Conservation (phyloP, 2,888 invertebrate genomes). For the Caenorhabditis sinica region DNA sequence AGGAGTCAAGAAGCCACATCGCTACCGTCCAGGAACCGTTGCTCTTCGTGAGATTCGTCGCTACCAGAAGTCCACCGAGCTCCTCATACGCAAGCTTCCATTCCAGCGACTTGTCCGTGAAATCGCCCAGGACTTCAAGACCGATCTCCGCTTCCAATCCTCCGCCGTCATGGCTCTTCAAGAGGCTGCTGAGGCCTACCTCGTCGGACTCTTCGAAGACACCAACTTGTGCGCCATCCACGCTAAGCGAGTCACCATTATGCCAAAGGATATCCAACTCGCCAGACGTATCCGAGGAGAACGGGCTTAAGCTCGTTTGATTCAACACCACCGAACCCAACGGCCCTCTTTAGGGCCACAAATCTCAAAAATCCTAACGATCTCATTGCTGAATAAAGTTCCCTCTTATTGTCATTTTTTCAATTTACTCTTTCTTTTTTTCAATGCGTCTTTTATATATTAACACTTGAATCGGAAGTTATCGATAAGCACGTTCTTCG, state of each 20-base stretch:
- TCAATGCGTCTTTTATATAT: too few relatives aligned
- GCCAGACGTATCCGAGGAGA: constrained; percentile 90
- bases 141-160: constrained; percentile 91
- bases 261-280: constrained; percentile 93
- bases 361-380: not conserved
- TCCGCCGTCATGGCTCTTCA: constrained; percentile 94
- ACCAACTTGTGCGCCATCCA: constrained; percentile 98
- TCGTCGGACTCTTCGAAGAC: constrained; percentile 95
- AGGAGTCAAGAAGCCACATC: constrained; percentile 93
- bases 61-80: constrained; percentile 90
- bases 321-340: constrained; percentile 70
- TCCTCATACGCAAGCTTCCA: constrained; percentile 84
- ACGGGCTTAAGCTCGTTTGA: constrained; percentile 6
- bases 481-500: too few relatives aligned
- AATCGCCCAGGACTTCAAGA: constrained; percentile 76
- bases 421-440: too few relatives aligned
- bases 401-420: too few relatives aligned
- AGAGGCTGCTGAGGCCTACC: constrained; percentile 89
- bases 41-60: constrained; percentile 97
- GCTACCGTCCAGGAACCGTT: constrained; percentile 96
- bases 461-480: too few relatives aligned
- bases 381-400: too few relatives aligned
- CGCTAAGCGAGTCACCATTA: constrained; percentile 97
- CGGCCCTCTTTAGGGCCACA: constrained; percentile 81
- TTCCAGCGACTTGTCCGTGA: constrained; percentile 90